phyloP scores from a whole-genome alignment of 2,797 vertebrate genomes.

The Ptychobarbus kaznakovi region DNA sequence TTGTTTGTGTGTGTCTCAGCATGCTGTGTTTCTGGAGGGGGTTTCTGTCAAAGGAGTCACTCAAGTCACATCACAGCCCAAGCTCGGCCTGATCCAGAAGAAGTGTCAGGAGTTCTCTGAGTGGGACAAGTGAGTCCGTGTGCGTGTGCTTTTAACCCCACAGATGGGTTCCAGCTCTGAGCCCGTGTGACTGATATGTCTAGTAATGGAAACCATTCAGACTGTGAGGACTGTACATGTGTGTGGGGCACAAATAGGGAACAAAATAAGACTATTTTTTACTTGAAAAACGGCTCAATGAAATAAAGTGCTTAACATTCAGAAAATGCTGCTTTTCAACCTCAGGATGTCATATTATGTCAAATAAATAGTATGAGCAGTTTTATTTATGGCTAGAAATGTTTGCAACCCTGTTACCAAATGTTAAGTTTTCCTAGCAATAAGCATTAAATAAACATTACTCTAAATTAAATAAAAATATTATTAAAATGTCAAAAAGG shows the following conservation, averaged over 20 bases:
- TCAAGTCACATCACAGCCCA: conserved; percentile 91
- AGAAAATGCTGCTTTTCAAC: background rate
- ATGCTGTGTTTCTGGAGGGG: conserved; percentile 95
- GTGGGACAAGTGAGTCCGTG: conserved; percentile 90
- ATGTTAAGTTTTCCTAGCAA: background rate
- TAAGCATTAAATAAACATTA: background rate
- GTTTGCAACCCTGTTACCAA: background rate
- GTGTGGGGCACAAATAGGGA: background rate
- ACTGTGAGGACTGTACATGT: background rate
- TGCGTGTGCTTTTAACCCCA: conserved; percentile 24
- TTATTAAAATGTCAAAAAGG: background rate
- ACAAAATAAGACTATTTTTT: background rate
- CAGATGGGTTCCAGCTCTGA: background rate
- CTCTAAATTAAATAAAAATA: background rate
- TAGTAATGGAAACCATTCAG: conserved; percentile 1
- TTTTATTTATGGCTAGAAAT: background rate
- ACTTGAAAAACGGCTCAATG: background rate
- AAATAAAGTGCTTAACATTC: background rate
- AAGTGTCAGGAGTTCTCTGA: conserved; percentile 93
- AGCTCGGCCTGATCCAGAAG: conserved; percentile 89
- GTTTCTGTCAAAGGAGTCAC: conserved; percentile 89
- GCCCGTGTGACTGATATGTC: background rate
- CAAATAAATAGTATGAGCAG: background rate
- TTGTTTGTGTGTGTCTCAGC: conserved; percentile 73
- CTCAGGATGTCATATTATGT: background rate